Conservation (phyloP, 37 sponge, comb jelly and placozoan species). For the Hormiphora californensis region DNA sequence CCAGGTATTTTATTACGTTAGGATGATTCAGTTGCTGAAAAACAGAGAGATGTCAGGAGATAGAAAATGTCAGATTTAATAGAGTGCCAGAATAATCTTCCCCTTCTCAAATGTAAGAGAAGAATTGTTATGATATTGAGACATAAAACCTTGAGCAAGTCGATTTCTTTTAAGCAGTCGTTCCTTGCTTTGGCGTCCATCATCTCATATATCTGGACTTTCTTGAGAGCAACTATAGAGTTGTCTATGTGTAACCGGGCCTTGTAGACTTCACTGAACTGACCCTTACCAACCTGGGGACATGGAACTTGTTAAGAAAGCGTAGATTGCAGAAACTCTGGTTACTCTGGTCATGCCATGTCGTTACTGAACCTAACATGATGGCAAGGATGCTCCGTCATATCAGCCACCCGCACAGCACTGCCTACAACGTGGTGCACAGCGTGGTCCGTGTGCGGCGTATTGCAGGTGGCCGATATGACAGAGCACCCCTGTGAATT, state of each 20-base stretch:
- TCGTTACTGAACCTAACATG: neutral
- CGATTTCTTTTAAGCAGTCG: constrained; percentile 98
- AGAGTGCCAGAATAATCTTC: no score
- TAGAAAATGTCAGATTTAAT: neutral
- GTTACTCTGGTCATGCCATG: neutral
- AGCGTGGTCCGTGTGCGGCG: no score
- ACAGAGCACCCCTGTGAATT: neutral
- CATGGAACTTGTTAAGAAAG: no score
- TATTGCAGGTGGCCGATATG: neutral
- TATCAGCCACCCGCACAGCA: neutral
- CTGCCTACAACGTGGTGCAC: no score
- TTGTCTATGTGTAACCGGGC: constrained; percentile 67
- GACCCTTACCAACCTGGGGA: constrained; percentile 89
- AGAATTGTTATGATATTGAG: no score
- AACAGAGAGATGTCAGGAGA: neutral
- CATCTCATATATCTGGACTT: constrained; percentile 99
- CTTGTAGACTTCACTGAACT: constrained; percentile 93
- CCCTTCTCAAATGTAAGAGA: no score
- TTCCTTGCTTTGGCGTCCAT: constrained; percentile 98
- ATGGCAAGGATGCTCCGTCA: neutral
- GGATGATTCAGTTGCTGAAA: constrained; percentile 88
- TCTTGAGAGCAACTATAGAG: constrained; percentile 88
- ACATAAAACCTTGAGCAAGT: constrained; percentile 78
- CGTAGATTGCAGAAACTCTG: neutral
- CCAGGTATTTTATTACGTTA: constrained; percentile 89